Conservation (phyloP, 2,888 invertebrate genomes). For the Stenodera caucasica region DNA sequence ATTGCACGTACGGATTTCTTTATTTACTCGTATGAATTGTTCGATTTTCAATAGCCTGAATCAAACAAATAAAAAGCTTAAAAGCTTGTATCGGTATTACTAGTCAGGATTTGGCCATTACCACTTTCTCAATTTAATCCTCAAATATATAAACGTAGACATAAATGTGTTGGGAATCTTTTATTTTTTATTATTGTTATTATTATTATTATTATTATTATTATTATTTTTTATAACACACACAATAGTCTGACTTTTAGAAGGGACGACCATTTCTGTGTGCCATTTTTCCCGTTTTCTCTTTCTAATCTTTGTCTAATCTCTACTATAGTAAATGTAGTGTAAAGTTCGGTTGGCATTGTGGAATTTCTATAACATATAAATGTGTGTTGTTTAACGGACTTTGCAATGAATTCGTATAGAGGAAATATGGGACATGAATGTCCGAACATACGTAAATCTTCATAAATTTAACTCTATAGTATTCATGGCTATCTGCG, state of each 20-base stretch:
- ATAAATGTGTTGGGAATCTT: not conserved
- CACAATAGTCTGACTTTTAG: not conserved
- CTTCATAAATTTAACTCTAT: slow-evolving; percentile 33
- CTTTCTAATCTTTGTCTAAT: not conserved
- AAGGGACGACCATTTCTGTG: not conserved
- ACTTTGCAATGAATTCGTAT: slow-evolving; percentile 20
- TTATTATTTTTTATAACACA: no score
- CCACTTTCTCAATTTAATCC: slow-evolving; percentile 4
- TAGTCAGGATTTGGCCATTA: slow-evolving; percentile 25
- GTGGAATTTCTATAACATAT: not conserved
- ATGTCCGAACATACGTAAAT: slow-evolving; percentile 38
- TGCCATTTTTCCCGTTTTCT: not conserved
- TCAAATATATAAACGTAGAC: not conserved
- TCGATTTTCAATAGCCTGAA: slow-evolving; percentile 26
- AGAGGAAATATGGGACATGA: slow-evolving; percentile 23
- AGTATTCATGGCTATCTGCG: slow-evolving; percentile 31
- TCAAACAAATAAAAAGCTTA: slow-evolving; percentile 18
- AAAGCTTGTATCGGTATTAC: slow-evolving; percentile 25
- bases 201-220: no score
- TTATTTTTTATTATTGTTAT: not conserved
- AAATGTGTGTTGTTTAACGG: slow-evolving; percentile 12
- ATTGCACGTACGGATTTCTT: slow-evolving; percentile 32
- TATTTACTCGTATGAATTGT: slow-evolving; percentile 29
- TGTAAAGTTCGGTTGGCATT: slow-evolving; percentile 5
- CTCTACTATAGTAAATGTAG: not conserved